A percentile compares a stretch with the other conserved stretches of the same genome.
These are phyloP conservation scores for Spilosoma lubricipeda DNA, from an alignment of 2,888 invertebrate species.

Conservation along the genomic window DNA sequence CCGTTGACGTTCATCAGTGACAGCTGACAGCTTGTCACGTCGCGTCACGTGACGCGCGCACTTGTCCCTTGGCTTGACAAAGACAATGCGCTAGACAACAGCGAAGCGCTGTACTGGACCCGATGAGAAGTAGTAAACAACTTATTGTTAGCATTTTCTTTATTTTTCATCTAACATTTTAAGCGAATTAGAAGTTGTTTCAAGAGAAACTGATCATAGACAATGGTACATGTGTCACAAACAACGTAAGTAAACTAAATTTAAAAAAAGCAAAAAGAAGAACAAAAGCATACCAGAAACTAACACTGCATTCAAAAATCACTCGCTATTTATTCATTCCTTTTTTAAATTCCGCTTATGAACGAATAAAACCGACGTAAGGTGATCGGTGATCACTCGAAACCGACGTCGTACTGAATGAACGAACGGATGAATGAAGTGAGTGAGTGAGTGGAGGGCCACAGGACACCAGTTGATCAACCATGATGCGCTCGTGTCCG, in stretches of 20 bases:
- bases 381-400: conserved; percentile 83
- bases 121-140: neutral
- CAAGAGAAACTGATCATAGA: neutral
- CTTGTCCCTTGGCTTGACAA: conserved; percentile 22
- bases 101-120: conserved; percentile 1
- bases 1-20: conserved; percentile 25
- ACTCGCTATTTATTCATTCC: conserved; percentile 46
- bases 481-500: conserved; percentile 79
- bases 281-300: conserved; percentile 20
- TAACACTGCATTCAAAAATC: conserved; percentile 43
- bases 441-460: conserved; percentile 69
- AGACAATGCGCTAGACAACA: conserved; percentile 11
- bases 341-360: conserved; percentile 63
- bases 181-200: neutral
- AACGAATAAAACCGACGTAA: conserved; percentile 67
- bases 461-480: conserved; percentile 84
- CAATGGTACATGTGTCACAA: neutral
- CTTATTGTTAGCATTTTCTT: neutral
- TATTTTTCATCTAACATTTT: neutral
- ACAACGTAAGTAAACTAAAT: neutral
- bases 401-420: conserved; percentile 72
- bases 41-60: conserved; percentile 23
- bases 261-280: conserved; percentile 2
- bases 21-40: conserved; percentile 30
- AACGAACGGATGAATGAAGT: conserved; percentile 72